phyloP scores from a whole-genome alignment of 2,113 vertebrate genomes.

The Acrocephalus kingi region DNA sequence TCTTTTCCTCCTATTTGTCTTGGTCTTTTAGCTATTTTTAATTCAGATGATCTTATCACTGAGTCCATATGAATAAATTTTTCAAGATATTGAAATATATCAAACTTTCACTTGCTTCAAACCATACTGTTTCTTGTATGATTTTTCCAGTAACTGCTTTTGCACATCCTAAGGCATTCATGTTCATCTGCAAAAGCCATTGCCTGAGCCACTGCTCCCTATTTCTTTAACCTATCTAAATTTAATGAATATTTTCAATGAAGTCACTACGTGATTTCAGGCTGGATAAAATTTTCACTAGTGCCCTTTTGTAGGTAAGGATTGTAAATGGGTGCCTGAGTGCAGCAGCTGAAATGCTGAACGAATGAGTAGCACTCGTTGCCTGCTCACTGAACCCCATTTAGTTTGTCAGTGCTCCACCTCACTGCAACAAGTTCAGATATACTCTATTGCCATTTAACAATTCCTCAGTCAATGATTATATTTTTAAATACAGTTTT shows the following conservation, averaged over 20 bases:
- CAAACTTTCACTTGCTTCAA: neutral
- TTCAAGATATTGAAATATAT: neutral
- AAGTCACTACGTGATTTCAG: neutral
- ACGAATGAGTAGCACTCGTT: rapidly evolving
- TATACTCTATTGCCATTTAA: neutral
- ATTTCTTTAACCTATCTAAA: neutral
- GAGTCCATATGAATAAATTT: neutral
- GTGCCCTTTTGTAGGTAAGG: neutral
- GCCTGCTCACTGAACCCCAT: neutral
- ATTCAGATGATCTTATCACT: neutral
- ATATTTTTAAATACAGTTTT: neutral
- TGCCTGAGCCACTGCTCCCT: neutral
- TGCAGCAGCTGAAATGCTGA: neutral
- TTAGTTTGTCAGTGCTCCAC: neutral
- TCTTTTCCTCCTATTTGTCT: neutral
- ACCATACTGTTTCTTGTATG: neutral
- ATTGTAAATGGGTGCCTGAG: neutral
- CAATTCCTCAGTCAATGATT: neutral
- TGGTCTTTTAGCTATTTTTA: neutral
- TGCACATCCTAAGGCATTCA: neutral
- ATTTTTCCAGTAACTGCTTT: neutral
- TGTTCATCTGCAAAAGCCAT: neutral
- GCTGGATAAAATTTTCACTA: neutral
- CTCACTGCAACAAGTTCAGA: neutral
- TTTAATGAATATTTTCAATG: neutral